Evolutionary conservation across 2,888 invertebrate genomes (phyloP), one percentile per base, ranked within the genome.

Genomic region (Acanthosepion lycidas): DNA sequence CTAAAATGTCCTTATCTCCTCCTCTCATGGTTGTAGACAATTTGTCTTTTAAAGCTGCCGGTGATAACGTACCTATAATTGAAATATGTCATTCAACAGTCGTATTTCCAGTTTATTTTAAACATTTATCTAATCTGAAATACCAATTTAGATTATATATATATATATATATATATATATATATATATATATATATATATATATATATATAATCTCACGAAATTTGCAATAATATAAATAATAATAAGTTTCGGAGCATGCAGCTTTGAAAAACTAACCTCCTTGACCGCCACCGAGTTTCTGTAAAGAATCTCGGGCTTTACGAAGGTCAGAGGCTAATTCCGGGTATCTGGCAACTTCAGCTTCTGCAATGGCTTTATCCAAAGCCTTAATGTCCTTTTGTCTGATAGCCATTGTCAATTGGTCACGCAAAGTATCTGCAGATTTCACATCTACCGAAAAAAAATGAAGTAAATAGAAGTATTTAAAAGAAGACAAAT

Each of bases 371-470:
- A 93, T 93, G 8, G 33, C 53, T 49, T 28, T 53, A n/a, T 93
- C 28, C 93, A 93, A 53, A 93, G 18, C 93, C 28, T 28, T n/a
- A n/a, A 93, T 51, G 49, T 51, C 53, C 26, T 51, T 93, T 53
- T 51, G 53, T 8, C 28, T 28, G 42, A 93, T 53, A 8, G 93
- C 93, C 28, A 18, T 53, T 6, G 28, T 49, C 53, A 93, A 33
- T 93, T 93, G 93, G 49, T 48, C n/a, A 49, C 93, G 93, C 33
- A 93, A 18, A 1, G 33, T 49, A 28, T 93, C 49, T 23, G 93
- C 48, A 26, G 93, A 93, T 93, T 93, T 93, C 93, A 93, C 49
- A 53, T 93, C 93, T 93, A 53, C 20, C 53, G n/a, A 33, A 33
- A 33, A 33, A 78, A 78, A 93, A 8, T 20, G 15, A 42, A 20